Base-by-base conservation (phyloP, 2,888 invertebrate genomes). In the Pemphredon lugubris region DNA sequence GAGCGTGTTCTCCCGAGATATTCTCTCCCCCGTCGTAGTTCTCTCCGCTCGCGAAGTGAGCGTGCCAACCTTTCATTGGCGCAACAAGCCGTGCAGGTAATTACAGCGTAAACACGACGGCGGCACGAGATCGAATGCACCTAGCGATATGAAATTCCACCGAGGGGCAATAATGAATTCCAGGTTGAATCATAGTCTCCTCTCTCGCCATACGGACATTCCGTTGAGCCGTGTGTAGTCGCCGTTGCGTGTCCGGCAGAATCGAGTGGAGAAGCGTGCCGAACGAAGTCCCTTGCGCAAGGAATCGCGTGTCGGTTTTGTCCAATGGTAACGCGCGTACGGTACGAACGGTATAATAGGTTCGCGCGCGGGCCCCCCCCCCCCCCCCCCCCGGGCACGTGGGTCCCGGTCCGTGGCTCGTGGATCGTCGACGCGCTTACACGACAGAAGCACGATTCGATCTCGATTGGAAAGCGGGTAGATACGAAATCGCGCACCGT, bases 171-270 rank as follows among this genome's bases (percentile, higher is more conserved):
- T 70, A 72, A 72, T 65, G 50, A 70, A 70, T 73, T 63, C 73
- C 23, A 53, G 16, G 73, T 65, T 76, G 76, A 73, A 76, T 76
- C 76, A 78, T 81, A 64, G 76, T n/a, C n/a, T n/a, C n/a, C n/a
- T n/a, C 51, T 26, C 54, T 40, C 67, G 55, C 39, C 80, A 80
- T 80, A 80, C 78, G 80, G 80, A 65, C 72, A 30, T 58, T 63
- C 63, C 77, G 71, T 77, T 77, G 79, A 40, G 45, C n/a, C n/a
- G n/a, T n/a, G n/a, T n/a, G 20, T 48, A 59, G 30, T 48, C 63
- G 71, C 34, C 50, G 54, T 48, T 69, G 69, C 73, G 63, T 71
- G 64, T 48, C 53, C 30, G 18, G 13, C 44, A 48, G n/a, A n/a
- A 47, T 30, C 65, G 57, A 30, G 53, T n/a, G n/a, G n/a, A 37